Evolutionary conservation across 1,140 invertebrate genomes (phyloP), one percentile per base, ranked within the genome.

Genomic region (Trichomalopsis sarcophagae): DNA sequence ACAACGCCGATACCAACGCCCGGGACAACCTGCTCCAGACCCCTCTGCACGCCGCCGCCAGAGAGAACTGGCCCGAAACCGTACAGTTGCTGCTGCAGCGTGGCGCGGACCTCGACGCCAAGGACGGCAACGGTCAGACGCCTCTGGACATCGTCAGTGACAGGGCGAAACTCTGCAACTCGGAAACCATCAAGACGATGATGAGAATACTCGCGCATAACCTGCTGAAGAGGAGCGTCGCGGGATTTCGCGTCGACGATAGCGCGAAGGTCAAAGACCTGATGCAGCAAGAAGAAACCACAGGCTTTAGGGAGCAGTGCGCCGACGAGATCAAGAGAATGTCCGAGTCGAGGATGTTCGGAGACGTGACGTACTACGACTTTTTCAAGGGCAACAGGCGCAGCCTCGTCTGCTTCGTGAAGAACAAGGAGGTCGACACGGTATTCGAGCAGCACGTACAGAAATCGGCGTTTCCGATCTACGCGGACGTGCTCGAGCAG

Each of bases 1-100:
- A 30, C 17, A 69, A 80, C 27, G 80, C 78, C 62, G 71, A 85
- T n/a, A 30, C 17, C 10, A 68, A 81, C 66, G 80, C 78, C 21
- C 23, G 17, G 10, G 78, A 85, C 55, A 11, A 13, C 13, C 17
- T 17, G 1, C 50, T n/a, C 10, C 80, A 68, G 23, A 71, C 71
- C 1, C 73, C 75, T 5, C 40, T 81, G 0, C 77, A 81, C 50
- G 10, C 17, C 0, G 77, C 84, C 2, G 73, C 47, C 1, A 81
- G 23, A 13, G n/a, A 81, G n/a, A 17, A 40, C 1, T 66, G 69
- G 21, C n/a, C 47, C 27, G 13, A 0, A 0, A 71, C 47, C 1
- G 69, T 86, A 21, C 33, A 36, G 11, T 23, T 27, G 0, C 79
- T 86, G 10, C 40, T 80, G 7, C 47, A 21, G 3, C 21, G 23